Evolutionary conservation across 2,888 invertebrate species (phyloP).

Genomic region (Mesodorylaimus sp.): DNA sequence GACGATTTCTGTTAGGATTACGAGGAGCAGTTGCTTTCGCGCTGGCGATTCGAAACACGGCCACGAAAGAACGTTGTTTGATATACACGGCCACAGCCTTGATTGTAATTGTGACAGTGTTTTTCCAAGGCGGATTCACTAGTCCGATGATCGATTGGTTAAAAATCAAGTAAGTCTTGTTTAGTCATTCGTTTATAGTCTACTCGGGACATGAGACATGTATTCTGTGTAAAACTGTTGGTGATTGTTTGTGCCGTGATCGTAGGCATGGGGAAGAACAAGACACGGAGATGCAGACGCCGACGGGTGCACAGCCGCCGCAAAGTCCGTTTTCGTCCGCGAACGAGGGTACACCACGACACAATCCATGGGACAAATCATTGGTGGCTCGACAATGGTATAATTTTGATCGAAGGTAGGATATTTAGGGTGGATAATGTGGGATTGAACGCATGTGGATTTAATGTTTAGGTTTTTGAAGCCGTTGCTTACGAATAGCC

Average conservation of each 20-base stretch:
- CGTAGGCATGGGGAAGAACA: too few species aligned
- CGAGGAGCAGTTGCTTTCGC: slow-evolving; percentile 97
- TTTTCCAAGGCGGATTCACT: slow-evolving; percentile 81
- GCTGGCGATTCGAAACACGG: slow-evolving; percentile 80
- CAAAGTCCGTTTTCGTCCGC: too few species aligned
- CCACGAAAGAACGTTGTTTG: slow-evolving; percentile 71
- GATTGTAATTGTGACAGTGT: slow-evolving; percentile 84
- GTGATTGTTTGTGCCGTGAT: too few species aligned
- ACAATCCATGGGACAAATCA: slow-evolving; percentile 36
- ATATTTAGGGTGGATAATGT: too few species aligned
- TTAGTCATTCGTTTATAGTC: too few species aligned
- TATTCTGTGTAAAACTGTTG: too few species aligned
- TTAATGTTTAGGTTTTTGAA: slow-evolving; percentile 59
- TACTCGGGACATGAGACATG: too few species aligned
- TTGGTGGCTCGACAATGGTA: slow-evolving; percentile 39
- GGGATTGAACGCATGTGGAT: too few species aligned
- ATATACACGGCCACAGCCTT: slow-evolving; percentile 88
- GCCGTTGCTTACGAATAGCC: slow-evolving; percentile 76
- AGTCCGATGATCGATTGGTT: slow-evolving; percentile 76
- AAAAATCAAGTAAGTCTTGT: slow-evolving; percentile 61
- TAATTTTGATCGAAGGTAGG: slow-evolving; percentile 56
- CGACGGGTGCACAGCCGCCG: too few species aligned
- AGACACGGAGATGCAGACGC: too few species aligned
- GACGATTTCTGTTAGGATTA: slow-evolving; percentile 61
- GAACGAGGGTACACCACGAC: too few species aligned